phyloP scores from a whole-genome alignment of 2,113 vertebrate genomes.

The Paramisgurnus dabryanus region DNA sequence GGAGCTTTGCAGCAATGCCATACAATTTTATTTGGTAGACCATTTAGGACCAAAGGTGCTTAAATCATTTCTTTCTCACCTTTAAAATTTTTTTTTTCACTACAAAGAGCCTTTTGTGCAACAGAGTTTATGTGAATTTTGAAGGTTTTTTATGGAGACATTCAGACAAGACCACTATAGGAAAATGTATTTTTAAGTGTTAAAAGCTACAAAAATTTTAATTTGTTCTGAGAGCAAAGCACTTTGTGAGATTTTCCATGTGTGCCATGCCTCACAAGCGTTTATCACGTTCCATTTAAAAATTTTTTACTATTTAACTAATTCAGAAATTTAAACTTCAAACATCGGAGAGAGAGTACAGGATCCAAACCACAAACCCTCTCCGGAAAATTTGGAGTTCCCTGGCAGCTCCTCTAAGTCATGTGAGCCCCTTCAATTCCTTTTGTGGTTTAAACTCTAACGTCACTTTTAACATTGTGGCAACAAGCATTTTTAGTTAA shows the following conservation, averaged over 20 bases:
- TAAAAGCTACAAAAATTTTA: too few relatives aligned
- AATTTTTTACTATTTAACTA: slow-evolving; percentile 37
- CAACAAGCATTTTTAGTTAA: neutral
- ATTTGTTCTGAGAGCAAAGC: too few relatives aligned
- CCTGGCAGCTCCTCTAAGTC: slow-evolving; percentile 27
- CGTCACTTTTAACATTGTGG: slow-evolving; percentile 9
- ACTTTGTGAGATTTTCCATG: slow-evolving; percentile 9
- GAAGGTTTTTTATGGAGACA: too few relatives aligned
- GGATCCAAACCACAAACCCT: slow-evolving; percentile 33
- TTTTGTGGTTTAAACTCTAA: neutral
- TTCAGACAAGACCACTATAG: too few relatives aligned
- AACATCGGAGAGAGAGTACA: neutral
- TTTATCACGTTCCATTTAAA: slow-evolving; percentile 24
- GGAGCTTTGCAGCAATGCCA: too few relatives aligned
- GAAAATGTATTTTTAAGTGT: too few relatives aligned
- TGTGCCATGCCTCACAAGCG: slow-evolving; percentile 20
- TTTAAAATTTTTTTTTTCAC: too few relatives aligned
- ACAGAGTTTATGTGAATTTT: too few relatives aligned
- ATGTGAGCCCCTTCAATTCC: neutral
- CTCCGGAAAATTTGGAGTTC: slow-evolving; percentile 28
- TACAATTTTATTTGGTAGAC: too few relatives aligned
- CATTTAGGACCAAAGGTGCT: too few relatives aligned
- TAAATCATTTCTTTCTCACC: too few relatives aligned
- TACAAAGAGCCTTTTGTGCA: too few relatives aligned
- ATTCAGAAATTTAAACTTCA: slow-evolving; percentile 27